These are phyloP conservation scores for Sinelater perroti DNA, from an alignment of 2,888 invertebrate genomes.

Conservation along the genomic window DNA sequence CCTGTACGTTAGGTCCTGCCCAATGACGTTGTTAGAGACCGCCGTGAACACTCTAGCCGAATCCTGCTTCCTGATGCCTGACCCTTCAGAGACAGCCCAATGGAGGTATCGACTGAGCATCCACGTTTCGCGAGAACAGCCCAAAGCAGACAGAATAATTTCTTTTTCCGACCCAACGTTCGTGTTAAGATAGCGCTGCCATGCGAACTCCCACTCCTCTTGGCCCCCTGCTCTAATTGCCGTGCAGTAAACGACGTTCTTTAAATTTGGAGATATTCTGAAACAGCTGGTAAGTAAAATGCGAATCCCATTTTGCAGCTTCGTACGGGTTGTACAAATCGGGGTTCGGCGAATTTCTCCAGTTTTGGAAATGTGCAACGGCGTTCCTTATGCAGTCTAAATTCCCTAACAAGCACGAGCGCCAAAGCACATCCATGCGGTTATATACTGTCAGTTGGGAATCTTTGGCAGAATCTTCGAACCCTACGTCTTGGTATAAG, in stretches of 20 bases:
- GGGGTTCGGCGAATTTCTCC: slow-evolving; percentile 77
- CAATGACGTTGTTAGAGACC: slow-evolving; percentile 78
- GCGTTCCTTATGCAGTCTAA: slow-evolving; percentile 79
- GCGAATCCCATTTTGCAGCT: background rate
- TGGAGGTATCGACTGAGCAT: slow-evolving; percentile 81
- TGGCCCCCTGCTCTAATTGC: slow-evolving; percentile 85
- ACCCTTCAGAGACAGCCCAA: slow-evolving; percentile 74
- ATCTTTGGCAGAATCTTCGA: slow-evolving; percentile 69
- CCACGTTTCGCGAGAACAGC: slow-evolving; percentile 86
- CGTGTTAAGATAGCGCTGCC: slow-evolving; percentile 77
- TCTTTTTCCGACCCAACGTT: slow-evolving; percentile 85
- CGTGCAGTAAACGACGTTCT: slow-evolving; percentile 85
- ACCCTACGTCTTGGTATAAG: slow-evolving; percentile 76
- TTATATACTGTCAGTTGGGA: slow-evolving; percentile 76
- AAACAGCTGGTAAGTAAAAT: background rate
- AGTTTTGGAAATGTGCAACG: slow-evolving; percentile 75
- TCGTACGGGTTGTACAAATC: slow-evolving; percentile 78
- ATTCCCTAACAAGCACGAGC: slow-evolving; percentile 80
- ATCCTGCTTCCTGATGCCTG: slow-evolving; percentile 86
- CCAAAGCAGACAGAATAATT: slow-evolving; percentile 77
- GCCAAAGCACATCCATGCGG: slow-evolving; percentile 74
- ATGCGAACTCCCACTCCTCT: slow-evolving; percentile 89
- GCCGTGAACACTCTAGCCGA: slow-evolving; percentile 78
- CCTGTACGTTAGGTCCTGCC: slow-evolving; percentile 83
- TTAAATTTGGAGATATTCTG: slow-evolving; percentile 85